Base-by-base conservation (phyloP, 1,140 invertebrate species). In the Ooceraea biroi region DNA sequence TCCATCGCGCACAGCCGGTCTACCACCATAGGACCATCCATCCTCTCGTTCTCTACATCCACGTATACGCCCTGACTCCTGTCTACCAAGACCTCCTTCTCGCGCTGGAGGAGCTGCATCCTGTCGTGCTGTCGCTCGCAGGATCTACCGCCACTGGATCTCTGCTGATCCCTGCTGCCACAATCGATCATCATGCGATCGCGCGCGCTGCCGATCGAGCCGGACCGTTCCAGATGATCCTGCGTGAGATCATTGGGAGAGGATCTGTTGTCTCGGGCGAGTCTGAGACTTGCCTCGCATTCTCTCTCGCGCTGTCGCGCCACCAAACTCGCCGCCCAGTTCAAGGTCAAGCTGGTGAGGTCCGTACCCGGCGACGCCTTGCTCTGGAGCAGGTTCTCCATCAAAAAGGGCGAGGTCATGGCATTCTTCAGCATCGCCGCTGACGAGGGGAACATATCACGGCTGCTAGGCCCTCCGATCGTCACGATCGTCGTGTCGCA, bases 321-420 rank as follows among this genome's bases (percentile, higher is more conserved):
- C 69, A 94, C 92, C 61, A 94, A 30, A 83, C 92, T 94, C 7
- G 93, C 93, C 10, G 93, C 92, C 93, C 93, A 93, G 73, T 93
- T 94, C 27, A 95, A 90, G 55, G 94, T 95, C 74, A 94, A 55
- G 41, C 93, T 94, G 17, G 92, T 93, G 19, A 94, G 90, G 25
- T 94, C 92, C 46, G 90, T 88, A 19, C 89, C 91, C 14, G 90
- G 86, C 27, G 93, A 86, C 22, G 90, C 88, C 85, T 94, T 94
- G 83, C 94, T 95, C 83, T 95, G 93, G 30, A 95, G 91, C 22
- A 95, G 89, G 88, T 95, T 95, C 88, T 95, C 95, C 92, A 95
- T 94, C 17, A 95, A 90, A 84, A 95, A 95, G 10, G 94, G 94
- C 87, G 94, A 93, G 68, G 92, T 91, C 93, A 93, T 93, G 69